Percentiles rank a stretch among this genome's conserved stretches.
phyloP scores from a whole-genome alignment of 2,888 invertebrate genomes.

The Alloscopus bannaensis region DNA sequence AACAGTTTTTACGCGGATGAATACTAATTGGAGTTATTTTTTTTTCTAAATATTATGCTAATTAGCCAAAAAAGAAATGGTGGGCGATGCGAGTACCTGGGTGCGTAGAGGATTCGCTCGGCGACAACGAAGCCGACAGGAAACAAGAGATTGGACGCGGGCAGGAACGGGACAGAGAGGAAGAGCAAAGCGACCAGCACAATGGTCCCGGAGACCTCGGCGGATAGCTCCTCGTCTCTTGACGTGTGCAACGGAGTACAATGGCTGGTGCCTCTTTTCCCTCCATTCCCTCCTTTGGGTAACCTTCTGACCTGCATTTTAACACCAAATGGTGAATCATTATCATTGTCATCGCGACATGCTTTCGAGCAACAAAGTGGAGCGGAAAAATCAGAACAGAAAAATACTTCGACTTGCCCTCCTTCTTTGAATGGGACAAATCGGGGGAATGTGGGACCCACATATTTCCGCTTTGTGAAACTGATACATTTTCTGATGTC shows the following conservation, averaged over 20 bases:
- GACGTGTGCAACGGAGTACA: no score
- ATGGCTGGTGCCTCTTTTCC: background rate
- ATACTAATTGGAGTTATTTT: no score
- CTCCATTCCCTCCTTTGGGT: background rate
- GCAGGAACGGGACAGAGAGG: slow-evolving; percentile 85
- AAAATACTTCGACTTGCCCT: no score
- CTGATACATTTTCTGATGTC: no score
- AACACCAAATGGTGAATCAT: no score
- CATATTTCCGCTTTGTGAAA: no score
- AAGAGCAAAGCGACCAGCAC: slow-evolving; percentile 67
- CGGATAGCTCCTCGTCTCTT: slow-evolving; percentile 11
- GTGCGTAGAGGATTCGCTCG: slow-evolving; percentile 92
- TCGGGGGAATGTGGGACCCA: no score
- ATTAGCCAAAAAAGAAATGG: background rate
- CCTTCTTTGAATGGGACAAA: no score
- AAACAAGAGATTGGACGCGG: slow-evolving; percentile 88
- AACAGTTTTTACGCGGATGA: no score
- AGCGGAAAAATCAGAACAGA: no score
- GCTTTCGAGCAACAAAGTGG: no score
- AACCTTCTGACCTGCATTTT: slow-evolving; percentile 13
- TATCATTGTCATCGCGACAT: no score
- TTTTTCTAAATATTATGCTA: background rate
- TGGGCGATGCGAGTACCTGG: slow-evolving; percentile 79
- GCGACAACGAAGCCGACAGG: slow-evolving; percentile 91
- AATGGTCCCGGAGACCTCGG: slow-evolving; percentile 29